Evolutionary conservation across 2,113 vertebrate genomes (phyloP).

Genomic region (Platichthys stellatus): DNA sequence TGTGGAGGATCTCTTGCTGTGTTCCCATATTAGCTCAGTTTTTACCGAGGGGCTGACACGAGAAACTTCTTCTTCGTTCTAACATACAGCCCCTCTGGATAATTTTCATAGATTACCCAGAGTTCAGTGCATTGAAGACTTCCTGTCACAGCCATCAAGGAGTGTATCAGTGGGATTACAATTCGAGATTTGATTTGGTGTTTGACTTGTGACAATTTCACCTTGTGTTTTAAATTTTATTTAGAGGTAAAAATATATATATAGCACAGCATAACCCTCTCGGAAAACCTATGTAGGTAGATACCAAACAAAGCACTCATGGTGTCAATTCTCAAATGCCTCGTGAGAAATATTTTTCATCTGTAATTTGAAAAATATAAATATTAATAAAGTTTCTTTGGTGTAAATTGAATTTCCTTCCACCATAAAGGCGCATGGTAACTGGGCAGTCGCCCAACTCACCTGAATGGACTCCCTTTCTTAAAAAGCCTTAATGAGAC

Average conservation of each 20-base stretch:
- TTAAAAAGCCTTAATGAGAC: conserved; percentile 37
- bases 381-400: not conserved
- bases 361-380: not conserved
- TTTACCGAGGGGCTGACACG: no score
- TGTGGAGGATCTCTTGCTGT: no score
- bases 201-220: not conserved
- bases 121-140: not conserved
- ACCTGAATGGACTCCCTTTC: not conserved
- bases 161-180: not conserved
- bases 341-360: conserved; percentile 9
- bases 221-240: not conserved
- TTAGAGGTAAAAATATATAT: not conserved
- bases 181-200: not conserved
- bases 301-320: not conserved
- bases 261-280: not conserved
- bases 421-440: conserved; percentile 21
- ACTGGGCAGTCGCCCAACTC: conserved; percentile 11
- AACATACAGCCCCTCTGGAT: no score
- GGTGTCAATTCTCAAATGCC: not conserved
- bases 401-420: not conserved
- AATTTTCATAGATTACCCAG: no score
- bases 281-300: not conserved
- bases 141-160: conserved; percentile 1
- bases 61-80: no score
- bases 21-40: no score